Evolutionary conservation across 2,113 vertebrate species (phyloP).

Genomic region (Vulpes lagopus): DNA sequence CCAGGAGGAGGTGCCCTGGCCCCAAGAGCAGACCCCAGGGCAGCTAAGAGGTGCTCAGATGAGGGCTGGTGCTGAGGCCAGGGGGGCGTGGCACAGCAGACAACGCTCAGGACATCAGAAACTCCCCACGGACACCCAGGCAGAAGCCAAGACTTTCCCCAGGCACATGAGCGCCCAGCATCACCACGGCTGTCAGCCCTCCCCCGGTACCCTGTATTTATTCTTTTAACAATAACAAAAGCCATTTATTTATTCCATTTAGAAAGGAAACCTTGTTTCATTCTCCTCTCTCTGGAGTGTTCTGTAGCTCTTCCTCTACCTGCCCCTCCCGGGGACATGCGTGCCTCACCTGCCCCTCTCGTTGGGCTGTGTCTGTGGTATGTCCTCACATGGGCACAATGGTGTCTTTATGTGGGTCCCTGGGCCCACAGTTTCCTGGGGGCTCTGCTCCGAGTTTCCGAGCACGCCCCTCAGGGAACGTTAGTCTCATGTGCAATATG

Average conservation of each 20-base stretch:
- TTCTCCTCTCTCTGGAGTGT: not conserved
- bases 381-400: not conserved
- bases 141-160: not conserved
- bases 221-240: slow-evolving; percentile 73
- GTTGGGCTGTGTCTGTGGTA: not conserved
- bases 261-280: not conserved
- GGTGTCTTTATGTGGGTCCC: not conserved
- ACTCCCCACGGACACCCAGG: not conserved
- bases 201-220: slow-evolving; percentile 75
- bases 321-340: not conserved
- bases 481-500: not conserved
- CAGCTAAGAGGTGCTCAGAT: slow-evolving; percentile 48
- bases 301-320: not conserved
- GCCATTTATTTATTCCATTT: slow-evolving; percentile 78
- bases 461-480: not conserved
- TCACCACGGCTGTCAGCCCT: not conserved
- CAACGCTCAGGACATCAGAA: slow-evolving; percentile 41
- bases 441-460: not conserved
- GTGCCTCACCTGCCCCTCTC: not conserved
- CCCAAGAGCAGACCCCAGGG: not conserved
- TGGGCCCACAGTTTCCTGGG: not conserved
- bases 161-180: not conserved
- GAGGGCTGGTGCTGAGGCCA: not conserved
- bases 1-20: not conserved
- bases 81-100: accelerated